A percentile compares a stretch with the other conserved stretches of the same genome.
phyloP scores from a whole-genome alignment of 2,113 vertebrate genomes.

The Austrofundulus limnaeus region DNA sequence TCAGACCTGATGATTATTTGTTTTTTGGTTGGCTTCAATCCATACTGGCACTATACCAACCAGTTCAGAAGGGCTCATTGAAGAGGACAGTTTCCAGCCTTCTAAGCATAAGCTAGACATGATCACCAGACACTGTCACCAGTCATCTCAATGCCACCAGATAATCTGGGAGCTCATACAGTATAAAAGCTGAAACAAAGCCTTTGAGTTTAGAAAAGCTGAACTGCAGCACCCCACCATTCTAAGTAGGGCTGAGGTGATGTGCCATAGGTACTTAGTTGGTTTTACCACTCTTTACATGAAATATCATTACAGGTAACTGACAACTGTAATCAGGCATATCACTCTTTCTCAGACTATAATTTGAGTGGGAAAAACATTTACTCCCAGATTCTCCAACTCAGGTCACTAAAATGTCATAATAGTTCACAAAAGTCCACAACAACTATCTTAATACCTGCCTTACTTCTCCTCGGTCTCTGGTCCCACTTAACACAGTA shows the following conservation, averaged over 20 bases:
- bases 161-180: no score
- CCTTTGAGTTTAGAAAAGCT: no score
- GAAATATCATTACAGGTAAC: no score
- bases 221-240: no score
- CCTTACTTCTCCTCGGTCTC: not conserved
- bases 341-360: no score
- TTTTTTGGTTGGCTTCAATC: not conserved
- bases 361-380: no score
- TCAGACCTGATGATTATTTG: not conserved
- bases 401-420: not conserved
- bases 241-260: no score
- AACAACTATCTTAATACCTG: not conserved
- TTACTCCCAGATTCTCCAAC: no score
- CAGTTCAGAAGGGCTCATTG: not conserved
- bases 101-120: not conserved
- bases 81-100: not conserved
- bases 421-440: not conserved
- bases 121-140: not conserved
- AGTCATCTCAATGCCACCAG: not conserved
- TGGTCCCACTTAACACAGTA: not conserved
- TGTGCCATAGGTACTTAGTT: no score
- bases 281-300: no score
- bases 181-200: no score
- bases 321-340: no score
- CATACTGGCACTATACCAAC: not conserved